Evolutionary conservation across 2,113 vertebrate genomes (phyloP).

Genomic region (Ceyx melanurus): DNA sequence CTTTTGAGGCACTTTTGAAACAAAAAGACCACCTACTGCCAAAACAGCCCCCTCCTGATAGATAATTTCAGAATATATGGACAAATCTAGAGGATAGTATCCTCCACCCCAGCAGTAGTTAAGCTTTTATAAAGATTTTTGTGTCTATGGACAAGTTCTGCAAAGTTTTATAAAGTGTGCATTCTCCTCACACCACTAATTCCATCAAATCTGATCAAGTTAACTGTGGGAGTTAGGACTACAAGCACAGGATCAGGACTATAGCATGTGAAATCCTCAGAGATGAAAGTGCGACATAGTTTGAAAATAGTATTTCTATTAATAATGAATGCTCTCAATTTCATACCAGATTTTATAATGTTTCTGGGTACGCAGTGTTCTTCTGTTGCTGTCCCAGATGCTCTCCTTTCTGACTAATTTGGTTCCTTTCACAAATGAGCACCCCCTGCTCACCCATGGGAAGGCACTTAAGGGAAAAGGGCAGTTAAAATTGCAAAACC

Average conservation of each 20-base stretch:
- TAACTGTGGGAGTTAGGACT: slow-evolving; percentile 33
- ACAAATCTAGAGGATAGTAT: not conserved
- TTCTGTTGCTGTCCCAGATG: not conserved
- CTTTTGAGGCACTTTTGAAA: not conserved
- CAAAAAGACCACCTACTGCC: not conserved
- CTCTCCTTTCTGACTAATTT: not conserved
- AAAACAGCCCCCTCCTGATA: not conserved
- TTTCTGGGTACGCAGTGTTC: not conserved
- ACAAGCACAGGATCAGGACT: slow-evolving; percentile 33
- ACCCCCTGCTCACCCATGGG: not conserved
- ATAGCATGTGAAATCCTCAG: not conserved
- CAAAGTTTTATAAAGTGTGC: not conserved
- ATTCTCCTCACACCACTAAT: not conserved
- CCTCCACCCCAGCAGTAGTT: not conserved
- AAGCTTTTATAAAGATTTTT: not conserved
- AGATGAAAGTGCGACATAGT: slow-evolving; percentile 22
- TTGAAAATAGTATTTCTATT: slow-evolving; percentile 53
- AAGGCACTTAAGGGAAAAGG: not conserved
- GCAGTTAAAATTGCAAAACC: slow-evolving; percentile 46
- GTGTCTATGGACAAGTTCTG: not conserved
- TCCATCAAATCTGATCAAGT: not conserved
- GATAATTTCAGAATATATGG: not conserved
- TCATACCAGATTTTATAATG: slow-evolving; percentile 26
- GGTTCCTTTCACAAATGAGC: not conserved
- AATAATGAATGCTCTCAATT: slow-evolving; percentile 45